phyloP scores from a whole-genome alignment of 2,797 vertebrate species.

The Enoplosus armatus region DNA sequence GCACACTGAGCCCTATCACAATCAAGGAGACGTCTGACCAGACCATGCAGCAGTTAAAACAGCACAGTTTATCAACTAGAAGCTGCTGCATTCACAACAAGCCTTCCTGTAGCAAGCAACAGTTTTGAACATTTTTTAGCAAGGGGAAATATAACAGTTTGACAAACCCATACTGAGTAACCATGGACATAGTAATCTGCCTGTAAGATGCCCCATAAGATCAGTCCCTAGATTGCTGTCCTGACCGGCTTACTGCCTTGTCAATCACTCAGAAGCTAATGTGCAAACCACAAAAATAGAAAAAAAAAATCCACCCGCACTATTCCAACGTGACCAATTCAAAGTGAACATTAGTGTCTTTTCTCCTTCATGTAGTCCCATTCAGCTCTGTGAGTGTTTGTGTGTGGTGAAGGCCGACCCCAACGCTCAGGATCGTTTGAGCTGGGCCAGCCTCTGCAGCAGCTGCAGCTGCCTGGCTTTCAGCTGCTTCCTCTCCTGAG shows the following conservation, averaged over 20 bases:
- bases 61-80: conserved; percentile 49
- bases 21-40: conserved; percentile 37
- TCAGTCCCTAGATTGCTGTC: conserved; percentile 61
- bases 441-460: conserved; percentile 90
- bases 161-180: conserved; percentile 54
- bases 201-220: conserved; percentile 37
- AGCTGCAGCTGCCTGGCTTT: conserved; percentile 89
- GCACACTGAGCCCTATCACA: conserved; percentile 33
- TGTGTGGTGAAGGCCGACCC: conserved; percentile 15
- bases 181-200: conserved; percentile 43
- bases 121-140: conserved; percentile 34
- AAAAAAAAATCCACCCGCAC: conserved; percentile 64
- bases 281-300: conserved; percentile 84
- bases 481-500: conserved; percentile 91
- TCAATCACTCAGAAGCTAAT: conserved; percentile 80
- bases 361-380: conserved; percentile 66
- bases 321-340: conserved; percentile 70
- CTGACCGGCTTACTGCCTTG: conserved; percentile 57
- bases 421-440: conserved; percentile 85
- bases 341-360: conserved; percentile 78
- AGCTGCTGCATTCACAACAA: conserved; percentile 39
- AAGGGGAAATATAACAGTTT: conserved; percentile 42
- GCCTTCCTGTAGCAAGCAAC: conserved; percentile 38
- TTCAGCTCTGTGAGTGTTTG: conserved; percentile 44
- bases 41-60: conserved; percentile 62